Evolutionary conservation across 2,888 invertebrate genomes (phyloP).

Genomic region (Ormyrus thymus): DNA sequence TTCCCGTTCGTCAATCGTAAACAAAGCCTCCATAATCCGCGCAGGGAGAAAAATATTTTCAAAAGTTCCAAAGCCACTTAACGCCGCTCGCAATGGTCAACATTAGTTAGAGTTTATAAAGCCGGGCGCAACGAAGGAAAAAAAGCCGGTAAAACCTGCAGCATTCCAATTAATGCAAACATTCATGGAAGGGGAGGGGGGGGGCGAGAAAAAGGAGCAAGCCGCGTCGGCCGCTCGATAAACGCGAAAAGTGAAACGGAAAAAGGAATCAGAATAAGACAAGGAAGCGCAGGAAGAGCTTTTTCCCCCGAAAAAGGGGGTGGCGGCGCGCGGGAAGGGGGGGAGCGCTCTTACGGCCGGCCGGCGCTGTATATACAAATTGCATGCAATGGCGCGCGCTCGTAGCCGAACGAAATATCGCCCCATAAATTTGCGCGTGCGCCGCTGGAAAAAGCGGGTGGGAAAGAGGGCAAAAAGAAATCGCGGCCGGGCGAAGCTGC

Average conservation of each 20-base stretch:
- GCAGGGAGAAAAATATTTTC: constrained; percentile 16
- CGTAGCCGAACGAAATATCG: constrained; percentile 26
- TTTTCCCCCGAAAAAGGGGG: neutral
- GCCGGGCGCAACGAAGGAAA: neutral
- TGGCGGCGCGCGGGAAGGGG: neutral
- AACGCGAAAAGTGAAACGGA: constrained; percentile 22
- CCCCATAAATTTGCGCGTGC: constrained; percentile 27
- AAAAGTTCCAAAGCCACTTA: constrained; percentile 36
- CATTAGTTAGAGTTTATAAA: constrained; percentile 48
- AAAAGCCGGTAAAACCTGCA: neutral
- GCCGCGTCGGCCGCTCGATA: neutral
- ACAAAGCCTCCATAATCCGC: constrained; percentile 16
- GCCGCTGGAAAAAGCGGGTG: neutral
- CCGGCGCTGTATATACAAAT: constrained; percentile 3
- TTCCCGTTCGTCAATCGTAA: constrained; percentile 26
- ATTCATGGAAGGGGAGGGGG: neutral
- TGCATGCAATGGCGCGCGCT: constrained; percentile 5
- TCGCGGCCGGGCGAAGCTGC: no score
- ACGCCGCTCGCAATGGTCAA: constrained; percentile 32
- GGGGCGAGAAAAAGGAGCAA: neutral
- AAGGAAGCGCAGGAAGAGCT: neutral
- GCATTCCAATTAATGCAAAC: constrained; percentile 46
- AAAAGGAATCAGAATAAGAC: constrained; percentile 20
- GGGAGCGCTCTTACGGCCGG: neutral
- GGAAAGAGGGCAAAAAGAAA: no score